Evolutionary conservation across 2,113 vertebrate genomes (phyloP), one percentile per base, ranked within the genome.

Genomic region (Vicugna pacos): DNA sequence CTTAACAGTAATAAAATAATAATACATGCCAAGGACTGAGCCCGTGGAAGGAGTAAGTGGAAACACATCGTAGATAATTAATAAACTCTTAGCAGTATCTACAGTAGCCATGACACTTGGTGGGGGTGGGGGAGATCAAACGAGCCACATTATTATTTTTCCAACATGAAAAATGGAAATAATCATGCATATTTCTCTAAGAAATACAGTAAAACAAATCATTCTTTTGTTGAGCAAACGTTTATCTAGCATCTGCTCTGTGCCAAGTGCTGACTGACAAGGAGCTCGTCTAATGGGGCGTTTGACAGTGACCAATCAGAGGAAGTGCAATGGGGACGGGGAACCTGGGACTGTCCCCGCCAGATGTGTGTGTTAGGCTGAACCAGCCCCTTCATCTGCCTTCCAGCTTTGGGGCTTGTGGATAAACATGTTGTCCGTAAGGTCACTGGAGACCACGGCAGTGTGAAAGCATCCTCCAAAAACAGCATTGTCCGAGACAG

Each of bases 151-250:
- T 35, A 42, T 69, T 93, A 70, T 48, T 93, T 96, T 94, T 87
- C 46, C 94, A n/a, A 26, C 69, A 92, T 72, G 81, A 67, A 92
- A 75, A 35, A 35, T 92, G 58, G 54, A 79, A 96, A 83, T 69
- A 79, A n/a, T 28, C 46, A 48, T 20, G 5, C 48, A 35, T 62
- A 19, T 85, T 97, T 96, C 65, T 90, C 65, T 80, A 92, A 84
- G 52, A 76, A 42, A 69, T 30, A 54, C 2, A 54, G 16, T 72
- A 58, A 85, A 77, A 73, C 19, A 91, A 17, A 72, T 32, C 30
- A 70, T 64, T 83, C 12, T 56, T 83, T 79, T 65, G 46, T 42
- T 70, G 67, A 80, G 82, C 10, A 54, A 54, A 76, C 70, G 0
- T 81, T 87, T 79, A 52, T 65, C 28, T 56, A 62, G 6, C 60